These are phyloP conservation scores for Ctenomys sociabilis DNA, from an alignment of 2,113 vertebrate species.

Conservation along the genomic window DNA sequence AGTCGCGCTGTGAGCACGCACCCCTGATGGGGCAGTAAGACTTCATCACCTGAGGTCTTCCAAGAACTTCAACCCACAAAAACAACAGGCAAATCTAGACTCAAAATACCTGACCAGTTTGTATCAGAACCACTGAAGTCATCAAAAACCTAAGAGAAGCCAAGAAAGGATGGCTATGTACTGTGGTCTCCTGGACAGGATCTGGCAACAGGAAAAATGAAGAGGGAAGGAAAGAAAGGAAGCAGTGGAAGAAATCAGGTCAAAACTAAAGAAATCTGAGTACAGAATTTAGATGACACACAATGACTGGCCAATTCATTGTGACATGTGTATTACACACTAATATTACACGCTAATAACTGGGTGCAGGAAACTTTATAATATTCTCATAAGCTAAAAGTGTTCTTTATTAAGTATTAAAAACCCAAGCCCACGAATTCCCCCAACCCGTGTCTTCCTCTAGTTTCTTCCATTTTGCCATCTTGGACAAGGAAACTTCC, in stretches of 20 bases:
- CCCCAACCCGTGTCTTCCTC: not conserved
- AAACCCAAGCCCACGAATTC: not conserved
- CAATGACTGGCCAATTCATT: not conserved
- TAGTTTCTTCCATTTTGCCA: not conserved
- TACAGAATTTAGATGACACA: not conserved
- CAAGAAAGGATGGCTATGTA: not conserved
- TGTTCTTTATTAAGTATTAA: slow-evolving; percentile 12
- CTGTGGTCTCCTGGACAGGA: not conserved
- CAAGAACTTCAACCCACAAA: not conserved
- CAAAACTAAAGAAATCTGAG: not conserved
- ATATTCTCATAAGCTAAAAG: not conserved
- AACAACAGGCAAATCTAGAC: not conserved
- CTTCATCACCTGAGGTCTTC: not conserved
- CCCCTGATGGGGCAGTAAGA: not conserved
- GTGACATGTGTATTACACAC: not conserved
- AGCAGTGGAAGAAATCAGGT: too few relatives aligned
- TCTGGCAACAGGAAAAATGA: not conserved
- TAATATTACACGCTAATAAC: not conserved
- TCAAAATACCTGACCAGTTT: not conserved
- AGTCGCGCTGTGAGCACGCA: not conserved
- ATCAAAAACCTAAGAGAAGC: not conserved
- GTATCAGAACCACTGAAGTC: not conserved
- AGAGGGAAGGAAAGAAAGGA: not conserved
- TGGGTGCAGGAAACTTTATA: not conserved
- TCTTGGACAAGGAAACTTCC: not conserved